These are phyloP conservation scores for Rhinopomastus cyanomelas DNA, from an alignment of 2,113 vertebrate genomes.

Conservation along the genomic window DNA sequence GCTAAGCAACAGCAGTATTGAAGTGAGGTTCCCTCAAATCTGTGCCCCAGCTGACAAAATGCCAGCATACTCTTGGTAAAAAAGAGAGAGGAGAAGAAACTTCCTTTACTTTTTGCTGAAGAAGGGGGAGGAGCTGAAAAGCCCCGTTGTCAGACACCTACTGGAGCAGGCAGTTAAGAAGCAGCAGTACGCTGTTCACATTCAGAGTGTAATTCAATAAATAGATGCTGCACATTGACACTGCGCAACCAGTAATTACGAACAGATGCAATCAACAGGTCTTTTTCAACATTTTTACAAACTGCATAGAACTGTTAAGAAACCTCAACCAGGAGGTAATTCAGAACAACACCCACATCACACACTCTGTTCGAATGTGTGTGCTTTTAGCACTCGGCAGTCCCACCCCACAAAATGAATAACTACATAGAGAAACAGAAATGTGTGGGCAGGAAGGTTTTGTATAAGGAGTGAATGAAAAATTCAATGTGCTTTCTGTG, in stretches of 20 bases:
- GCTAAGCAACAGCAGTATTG: background rate
- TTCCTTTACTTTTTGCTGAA: background rate
- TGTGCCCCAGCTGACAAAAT: background rate
- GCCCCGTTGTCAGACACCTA: background rate
- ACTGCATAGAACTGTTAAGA: background rate
- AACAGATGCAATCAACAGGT: conserved; percentile 47
- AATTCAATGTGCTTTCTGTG: background rate
- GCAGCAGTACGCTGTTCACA: conserved; percentile 3
- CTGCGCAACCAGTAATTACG: conserved; percentile 45
- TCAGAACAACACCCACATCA: background rate
- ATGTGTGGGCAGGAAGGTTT: background rate
- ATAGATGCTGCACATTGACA: background rate
- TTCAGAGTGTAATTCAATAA: conserved; percentile 56
- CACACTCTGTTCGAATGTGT: background rate
- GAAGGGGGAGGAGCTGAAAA: conserved; percentile 12
- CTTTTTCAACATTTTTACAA: conserved; percentile 13
- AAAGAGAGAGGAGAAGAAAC: background rate
- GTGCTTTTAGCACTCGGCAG: background rate
- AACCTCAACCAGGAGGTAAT: conserved; percentile 8
- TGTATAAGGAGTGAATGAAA: background rate
- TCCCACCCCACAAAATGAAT: background rate
- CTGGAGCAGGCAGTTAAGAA: background rate
- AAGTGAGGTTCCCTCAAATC: background rate
- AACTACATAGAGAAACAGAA: background rate
- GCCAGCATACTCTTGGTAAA: background rate